phyloP scores from a whole-genome alignment of 2,797 vertebrate species.

The Xerus rutilus region DNA sequence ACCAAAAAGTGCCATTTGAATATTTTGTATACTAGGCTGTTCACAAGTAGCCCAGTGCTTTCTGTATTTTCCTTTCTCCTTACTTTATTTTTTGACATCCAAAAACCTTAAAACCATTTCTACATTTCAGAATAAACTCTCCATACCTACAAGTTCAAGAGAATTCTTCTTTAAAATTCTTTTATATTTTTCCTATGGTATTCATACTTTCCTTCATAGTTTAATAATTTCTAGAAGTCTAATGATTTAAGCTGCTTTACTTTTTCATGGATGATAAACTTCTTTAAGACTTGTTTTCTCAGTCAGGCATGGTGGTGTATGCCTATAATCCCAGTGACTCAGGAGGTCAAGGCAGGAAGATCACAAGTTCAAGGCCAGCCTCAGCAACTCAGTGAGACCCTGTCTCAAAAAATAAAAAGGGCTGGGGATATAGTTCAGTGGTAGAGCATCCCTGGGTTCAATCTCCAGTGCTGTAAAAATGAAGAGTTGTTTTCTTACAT shows the following conservation, averaged over 20 bases:
- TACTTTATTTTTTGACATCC: not conserved
- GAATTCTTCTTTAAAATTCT: not conserved
- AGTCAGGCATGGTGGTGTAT: too few relatives aligned
- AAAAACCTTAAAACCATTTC: not conserved
- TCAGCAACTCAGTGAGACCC: too few relatives aligned
- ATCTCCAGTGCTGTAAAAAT: too few relatives aligned
- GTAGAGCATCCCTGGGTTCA: too few relatives aligned
- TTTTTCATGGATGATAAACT: constrained; percentile 6
- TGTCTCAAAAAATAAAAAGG: too few relatives aligned
- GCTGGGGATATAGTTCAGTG: too few relatives aligned
- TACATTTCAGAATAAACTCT: not conserved
- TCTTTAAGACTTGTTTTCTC: not conserved
- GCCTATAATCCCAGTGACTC: too few relatives aligned
- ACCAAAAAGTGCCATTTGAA: not conserved
- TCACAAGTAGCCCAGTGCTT: not conserved
- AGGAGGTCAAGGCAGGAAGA: too few relatives aligned
- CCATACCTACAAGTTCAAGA: not conserved
- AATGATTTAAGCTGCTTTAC: constrained; percentile 14
- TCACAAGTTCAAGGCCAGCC: too few relatives aligned
- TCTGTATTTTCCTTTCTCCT: not conserved
- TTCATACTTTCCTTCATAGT: not conserved
- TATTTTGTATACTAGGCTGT: not conserved
- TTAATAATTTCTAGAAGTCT: not conserved
- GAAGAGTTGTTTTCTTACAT: too few relatives aligned
- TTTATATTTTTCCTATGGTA: not conserved